These are phyloP conservation scores for Panthera leo DNA, from an alignment of 2,113 vertebrate species.

Conservation along the genomic window DNA sequence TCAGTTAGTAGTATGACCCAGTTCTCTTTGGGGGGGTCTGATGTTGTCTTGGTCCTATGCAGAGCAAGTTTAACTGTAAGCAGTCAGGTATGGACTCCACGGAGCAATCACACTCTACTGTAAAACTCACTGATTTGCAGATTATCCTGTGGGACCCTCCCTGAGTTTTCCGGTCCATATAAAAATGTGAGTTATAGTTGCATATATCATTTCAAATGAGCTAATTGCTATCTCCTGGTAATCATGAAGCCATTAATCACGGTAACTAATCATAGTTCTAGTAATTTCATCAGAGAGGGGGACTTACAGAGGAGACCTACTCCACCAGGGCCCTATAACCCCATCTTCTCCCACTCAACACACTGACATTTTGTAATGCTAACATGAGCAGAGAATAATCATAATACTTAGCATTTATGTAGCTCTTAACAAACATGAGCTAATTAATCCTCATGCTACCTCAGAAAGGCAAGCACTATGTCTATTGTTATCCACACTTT, in stretches of 20 bases:
- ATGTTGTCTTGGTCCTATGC: neutral
- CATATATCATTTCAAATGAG: conserved; percentile 40
- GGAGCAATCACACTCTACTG: neutral
- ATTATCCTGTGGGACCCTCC: neutral
- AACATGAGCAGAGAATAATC: conserved; percentile 68
- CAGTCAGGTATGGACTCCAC: neutral
- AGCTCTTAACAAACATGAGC: conserved; percentile 73
- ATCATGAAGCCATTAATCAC: conserved; percentile 63
- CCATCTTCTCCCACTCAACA: conserved; percentile 50
- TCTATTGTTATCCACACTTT: conserved; percentile 72
- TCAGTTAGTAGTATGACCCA: neutral
- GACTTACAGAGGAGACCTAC: conserved; percentile 28
- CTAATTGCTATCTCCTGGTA: conserved; percentile 49
- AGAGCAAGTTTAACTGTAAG: neutral
- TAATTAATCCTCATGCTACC: conserved; percentile 74
- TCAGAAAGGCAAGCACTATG: conserved; percentile 37
- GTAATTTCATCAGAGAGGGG: conserved; percentile 38
- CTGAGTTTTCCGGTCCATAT: conserved; percentile 32
- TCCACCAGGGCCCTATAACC: conserved; percentile 15
- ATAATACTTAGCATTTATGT: conserved; percentile 78
- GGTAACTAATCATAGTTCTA: conserved; percentile 47
- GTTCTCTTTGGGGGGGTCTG: neutral
- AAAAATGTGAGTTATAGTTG: conserved; percentile 43
- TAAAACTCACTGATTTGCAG: neutral
- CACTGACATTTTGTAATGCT: conserved; percentile 74